Base-by-base conservation (phyloP, 2,888 invertebrate species). In the Chrysolina haemoptera region DNA sequence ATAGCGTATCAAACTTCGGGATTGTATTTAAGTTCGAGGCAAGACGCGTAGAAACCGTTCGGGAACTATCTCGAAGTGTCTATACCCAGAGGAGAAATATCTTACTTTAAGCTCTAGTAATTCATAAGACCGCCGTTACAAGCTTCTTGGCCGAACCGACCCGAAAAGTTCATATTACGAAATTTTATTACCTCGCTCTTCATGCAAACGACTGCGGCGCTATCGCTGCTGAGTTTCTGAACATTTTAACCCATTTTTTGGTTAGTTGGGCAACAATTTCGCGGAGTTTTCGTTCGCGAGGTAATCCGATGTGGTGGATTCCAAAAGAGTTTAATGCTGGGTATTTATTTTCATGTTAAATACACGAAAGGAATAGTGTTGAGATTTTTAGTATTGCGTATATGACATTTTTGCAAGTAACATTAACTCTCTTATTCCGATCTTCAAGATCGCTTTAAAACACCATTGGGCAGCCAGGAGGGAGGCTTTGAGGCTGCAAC, bases 31-130 rank as follows among this genome's bases (percentile, higher is more conserved):
- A 35, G 53, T 67, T 73, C 65, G 43, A 55, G 67, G 53, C 43
- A 68, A 65, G 71, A 53, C 62, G 66, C 64, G 50, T 46, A 67
- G 62, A 20, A 59, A 68, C 65, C 69, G 71, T 65, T 68, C 74
- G 64, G 50, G 67, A 76, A 76, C 78, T 78, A 76, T 75, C 68
- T 68, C 59, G 43, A 73, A 65, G 73, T 68, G 67, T 76, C 72
- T 76, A 70, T 73, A 68, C 76, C 78, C 78, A 41, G 46, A 74
- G 79, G 79, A 76, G 74, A 70, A 77, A 79, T 79, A 78, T 73
- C 78, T 79, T 76, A 78, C 71, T 74, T 70, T 74, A 76, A 79
- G 76, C 74, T 75, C 78, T 71, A 77, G 79, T 77, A 77, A 79
- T 79, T 79, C 79, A 79, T 79, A 77, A 76, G 73, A 59, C 73